Evolutionary conservation across 2,113 vertebrate genomes (phyloP).

Genomic region (Etia nguti): DNA sequence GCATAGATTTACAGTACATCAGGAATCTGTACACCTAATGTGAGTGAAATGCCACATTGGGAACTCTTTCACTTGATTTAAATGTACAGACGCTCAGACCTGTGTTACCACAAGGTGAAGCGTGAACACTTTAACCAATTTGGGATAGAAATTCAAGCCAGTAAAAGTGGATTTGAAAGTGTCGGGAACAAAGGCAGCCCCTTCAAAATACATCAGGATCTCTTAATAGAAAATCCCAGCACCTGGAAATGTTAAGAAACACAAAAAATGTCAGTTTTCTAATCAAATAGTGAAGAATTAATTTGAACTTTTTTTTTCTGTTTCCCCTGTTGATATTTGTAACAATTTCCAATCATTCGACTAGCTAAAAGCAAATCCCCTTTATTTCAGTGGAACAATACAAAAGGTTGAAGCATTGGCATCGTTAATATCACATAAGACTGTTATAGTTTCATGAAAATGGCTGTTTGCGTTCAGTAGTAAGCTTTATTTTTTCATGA

Average conservation of each 20-base stretch:
- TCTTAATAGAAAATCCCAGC: slow-evolving; percentile 37
- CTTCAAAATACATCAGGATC: not conserved
- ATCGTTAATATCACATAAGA: slow-evolving; percentile 27
- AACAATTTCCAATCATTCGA: slow-evolving; percentile 39
- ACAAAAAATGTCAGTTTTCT: slow-evolving; percentile 12
- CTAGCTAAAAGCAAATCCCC: slow-evolving; percentile 44
- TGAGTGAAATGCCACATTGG: not conserved
- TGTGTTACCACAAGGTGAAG: not conserved
- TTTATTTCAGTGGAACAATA: slow-evolving; percentile 39
- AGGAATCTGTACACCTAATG: not conserved
- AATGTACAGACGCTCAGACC: not conserved
- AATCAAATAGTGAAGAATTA: slow-evolving; percentile 11
- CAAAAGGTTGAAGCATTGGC: slow-evolving; percentile 21
- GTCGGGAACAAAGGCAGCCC: not conserved
- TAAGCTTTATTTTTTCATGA: slow-evolving; percentile 31
- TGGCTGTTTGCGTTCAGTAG: slow-evolving; percentile 44
- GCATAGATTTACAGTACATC: slow-evolving; percentile 40
- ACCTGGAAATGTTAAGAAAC: slow-evolving; percentile 45
- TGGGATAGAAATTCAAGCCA: slow-evolving; percentile 16
- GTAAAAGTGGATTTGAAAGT: slow-evolving; percentile 19
- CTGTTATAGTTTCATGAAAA: slow-evolving; percentile 11
- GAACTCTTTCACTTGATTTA: not conserved
- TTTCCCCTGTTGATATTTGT: slow-evolving; percentile 1
- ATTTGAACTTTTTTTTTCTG: not conserved
- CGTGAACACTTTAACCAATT: slow-evolving; percentile 1